phyloP scores from a whole-genome alignment of 2,113 vertebrate species.

The Dicentrarchus labrax region DNA sequence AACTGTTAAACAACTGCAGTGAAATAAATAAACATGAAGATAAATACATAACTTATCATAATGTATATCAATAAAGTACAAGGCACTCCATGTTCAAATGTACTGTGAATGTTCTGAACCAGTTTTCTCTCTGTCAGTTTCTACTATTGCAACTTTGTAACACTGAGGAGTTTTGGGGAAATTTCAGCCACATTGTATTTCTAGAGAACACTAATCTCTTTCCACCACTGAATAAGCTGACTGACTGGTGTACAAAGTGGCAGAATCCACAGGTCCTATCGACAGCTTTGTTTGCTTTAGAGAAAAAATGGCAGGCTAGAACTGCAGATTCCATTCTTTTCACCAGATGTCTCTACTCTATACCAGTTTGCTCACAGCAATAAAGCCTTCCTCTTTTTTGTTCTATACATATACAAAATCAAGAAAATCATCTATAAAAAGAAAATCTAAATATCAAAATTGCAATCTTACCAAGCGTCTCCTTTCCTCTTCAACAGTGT shows the following conservation, averaged over 20 bases:
- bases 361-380: background rate
- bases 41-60: background rate
- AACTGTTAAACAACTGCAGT: background rate
- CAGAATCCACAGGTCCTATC: background rate
- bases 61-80: background rate
- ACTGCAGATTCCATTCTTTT: conserved; percentile 11
- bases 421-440: background rate
- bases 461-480: conserved; percentile 90
- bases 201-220: background rate
- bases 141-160: background rate
- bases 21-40: background rate
- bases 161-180: background rate
- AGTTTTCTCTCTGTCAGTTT: background rate
- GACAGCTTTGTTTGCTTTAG: background rate
- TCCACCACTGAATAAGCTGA: background rate
- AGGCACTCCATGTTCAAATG: background rate
- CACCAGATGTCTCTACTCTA: background rate
- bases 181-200: conserved; percentile 3
- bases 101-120: background rate
- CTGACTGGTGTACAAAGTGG: background rate
- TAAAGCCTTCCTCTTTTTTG: background rate
- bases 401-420: background rate
- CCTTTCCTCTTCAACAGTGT: conserved; percentile 95
- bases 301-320: background rate
- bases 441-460: conserved; percentile 15